Percentiles rank a stretch among this genome's conserved stretches.
phyloP scores from a whole-genome alignment of 2,113 vertebrate species.

The Anoplopoma fimbria region DNA sequence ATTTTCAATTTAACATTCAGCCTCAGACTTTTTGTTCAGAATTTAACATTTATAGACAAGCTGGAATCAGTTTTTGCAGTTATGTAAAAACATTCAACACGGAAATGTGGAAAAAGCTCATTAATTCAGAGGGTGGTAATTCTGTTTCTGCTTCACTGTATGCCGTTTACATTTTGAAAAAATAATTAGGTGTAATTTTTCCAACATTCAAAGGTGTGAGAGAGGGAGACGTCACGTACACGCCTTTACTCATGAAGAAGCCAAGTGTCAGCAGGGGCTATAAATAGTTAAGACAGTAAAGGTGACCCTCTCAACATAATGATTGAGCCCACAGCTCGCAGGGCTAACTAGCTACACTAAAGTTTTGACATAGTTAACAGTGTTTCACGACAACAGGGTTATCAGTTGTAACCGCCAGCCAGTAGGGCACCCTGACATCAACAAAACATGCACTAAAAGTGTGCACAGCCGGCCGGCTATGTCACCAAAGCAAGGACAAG shows the following conservation, averaged over 20 bases:
- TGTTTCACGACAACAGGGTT: too few relatives aligned
- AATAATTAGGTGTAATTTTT: not conserved
- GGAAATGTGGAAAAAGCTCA: not conserved
- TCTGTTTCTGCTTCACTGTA: not conserved
- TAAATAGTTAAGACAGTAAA: not conserved
- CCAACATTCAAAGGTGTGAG: not conserved
- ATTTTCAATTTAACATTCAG: not conserved
- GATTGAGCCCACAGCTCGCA: too few relatives aligned
- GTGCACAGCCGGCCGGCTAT: too few relatives aligned
- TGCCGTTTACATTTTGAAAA: not conserved
- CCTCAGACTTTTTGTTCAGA: not conserved
- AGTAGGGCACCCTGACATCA: not conserved
- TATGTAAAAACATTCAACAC: not conserved
- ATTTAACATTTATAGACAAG: not conserved
- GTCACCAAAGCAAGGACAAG: not conserved
- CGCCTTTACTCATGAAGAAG: not conserved
- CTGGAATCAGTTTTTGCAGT: not conserved
- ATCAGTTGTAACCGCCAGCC: not conserved
- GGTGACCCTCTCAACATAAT: not conserved
- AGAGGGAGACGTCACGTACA: not conserved
- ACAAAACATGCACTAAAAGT: not conserved
- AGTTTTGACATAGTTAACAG: too few relatives aligned
- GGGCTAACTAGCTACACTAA: too few relatives aligned
- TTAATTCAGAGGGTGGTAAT: not conserved
- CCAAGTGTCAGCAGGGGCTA: not conserved